Evolutionary conservation across 2,113 vertebrate species (phyloP).

Genomic region (Notechis scutatus): DNA sequence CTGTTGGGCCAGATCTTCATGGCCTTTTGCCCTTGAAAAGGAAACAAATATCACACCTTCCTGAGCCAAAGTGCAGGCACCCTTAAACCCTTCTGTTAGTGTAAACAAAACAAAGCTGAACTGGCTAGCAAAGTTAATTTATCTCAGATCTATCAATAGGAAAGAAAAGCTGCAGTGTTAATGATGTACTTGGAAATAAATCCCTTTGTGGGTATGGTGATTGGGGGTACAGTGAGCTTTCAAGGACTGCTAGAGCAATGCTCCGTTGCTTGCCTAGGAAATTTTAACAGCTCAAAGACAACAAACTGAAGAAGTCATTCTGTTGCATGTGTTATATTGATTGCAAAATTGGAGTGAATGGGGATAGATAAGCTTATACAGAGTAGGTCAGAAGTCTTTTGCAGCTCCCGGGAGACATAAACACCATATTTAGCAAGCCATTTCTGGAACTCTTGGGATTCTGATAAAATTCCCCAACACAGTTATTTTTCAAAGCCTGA

Average conservation of each 20-base stretch:
- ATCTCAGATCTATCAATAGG: neutral
- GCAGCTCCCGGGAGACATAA: neutral
- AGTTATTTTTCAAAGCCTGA: neutral
- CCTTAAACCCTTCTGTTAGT: neutral
- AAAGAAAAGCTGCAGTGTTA: neutral
- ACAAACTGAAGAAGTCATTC: neutral
- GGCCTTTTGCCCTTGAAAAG: neutral
- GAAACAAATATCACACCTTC: neutral
- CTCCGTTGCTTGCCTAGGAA: neutral
- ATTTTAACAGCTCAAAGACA: neutral
- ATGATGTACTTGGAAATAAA: neutral
- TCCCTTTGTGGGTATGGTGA: neutral
- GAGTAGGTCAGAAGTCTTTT: neutral
- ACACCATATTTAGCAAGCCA: neutral
- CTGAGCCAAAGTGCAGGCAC: neutral
- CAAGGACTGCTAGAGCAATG: neutral
- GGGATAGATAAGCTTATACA: neutral
- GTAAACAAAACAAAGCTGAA: neutral
- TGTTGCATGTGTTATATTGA: neutral
- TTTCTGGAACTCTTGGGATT: neutral
- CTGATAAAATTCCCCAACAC: neutral
- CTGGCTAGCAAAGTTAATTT: neutral
- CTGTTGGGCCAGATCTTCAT: neutral
- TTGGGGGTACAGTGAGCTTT: neutral
- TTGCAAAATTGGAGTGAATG: neutral